phyloP scores from a whole-genome alignment of 1,140 invertebrate genomes.

The Drosophila subobscura region DNA sequence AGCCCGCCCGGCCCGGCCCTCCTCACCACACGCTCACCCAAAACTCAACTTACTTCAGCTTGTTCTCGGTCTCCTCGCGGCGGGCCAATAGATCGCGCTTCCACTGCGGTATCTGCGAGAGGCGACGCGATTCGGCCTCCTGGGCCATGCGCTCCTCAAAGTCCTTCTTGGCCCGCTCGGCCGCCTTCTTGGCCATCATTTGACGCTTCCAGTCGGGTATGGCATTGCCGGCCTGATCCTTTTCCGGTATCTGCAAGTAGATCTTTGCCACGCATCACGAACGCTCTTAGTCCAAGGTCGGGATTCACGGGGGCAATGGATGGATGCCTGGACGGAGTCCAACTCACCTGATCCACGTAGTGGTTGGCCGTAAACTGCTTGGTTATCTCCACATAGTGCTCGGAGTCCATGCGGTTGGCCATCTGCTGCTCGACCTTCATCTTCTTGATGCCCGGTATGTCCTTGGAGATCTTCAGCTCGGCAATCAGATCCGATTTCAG shows the following conservation, averaged over 20 bases:
- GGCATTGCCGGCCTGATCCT: constrained; percentile 92
- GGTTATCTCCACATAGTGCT: constrained; percentile 91
- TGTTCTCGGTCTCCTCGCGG: constrained; percentile 90
- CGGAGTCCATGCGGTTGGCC: constrained; percentile 91
- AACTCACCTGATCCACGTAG: constrained; percentile 93
- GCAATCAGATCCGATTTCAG: constrained; percentile 94
- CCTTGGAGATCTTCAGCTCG: constrained; percentile 94
- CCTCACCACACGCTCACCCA: background rate
- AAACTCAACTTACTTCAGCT: constrained; percentile 86
- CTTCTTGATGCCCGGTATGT: constrained; percentile 95
- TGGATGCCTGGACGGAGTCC: background rate
- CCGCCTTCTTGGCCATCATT: constrained; percentile 96
- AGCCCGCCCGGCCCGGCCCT: constrained; percentile 10
- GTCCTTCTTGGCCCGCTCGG: constrained; percentile 95
- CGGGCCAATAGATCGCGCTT: constrained; percentile 93
- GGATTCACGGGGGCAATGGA: background rate
- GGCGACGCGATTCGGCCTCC: constrained; percentile 93
- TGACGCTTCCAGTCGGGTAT: constrained; percentile 97
- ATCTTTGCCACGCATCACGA: constrained; percentile 66
- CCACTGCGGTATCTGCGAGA: constrained; percentile 95
- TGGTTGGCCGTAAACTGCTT: constrained; percentile 93
- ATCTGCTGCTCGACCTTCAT: constrained; percentile 93
- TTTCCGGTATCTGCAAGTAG: constrained; percentile 91
- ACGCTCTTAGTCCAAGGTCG: background rate
- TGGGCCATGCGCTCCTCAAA: constrained; percentile 92